Base-by-base conservation (phyloP, 2,113 vertebrate genomes). In the Cyprinus carpio region DNA sequence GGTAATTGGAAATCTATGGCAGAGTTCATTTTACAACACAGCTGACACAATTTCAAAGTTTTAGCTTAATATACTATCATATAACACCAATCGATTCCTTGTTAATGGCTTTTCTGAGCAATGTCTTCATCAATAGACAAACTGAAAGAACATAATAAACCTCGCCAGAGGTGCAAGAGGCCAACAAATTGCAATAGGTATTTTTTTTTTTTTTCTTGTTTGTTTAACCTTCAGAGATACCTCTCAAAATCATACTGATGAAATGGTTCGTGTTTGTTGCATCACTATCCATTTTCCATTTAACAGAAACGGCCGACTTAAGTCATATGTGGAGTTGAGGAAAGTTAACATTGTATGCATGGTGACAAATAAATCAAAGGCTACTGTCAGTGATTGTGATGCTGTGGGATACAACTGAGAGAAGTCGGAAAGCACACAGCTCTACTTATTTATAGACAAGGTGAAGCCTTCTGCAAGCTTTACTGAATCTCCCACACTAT, bases 1-100 rank as follows among this genome's bases (percentile, higher is more conserved):
- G 92, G 92, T 95, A 94, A 94, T 94, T 93, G 92, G 91, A 94
- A 95, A 93, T 94, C 94, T 92, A 93, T 94, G 92, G 89, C 86
- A 84, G 92, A 89, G 92, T 94, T 94, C 91, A 93, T 94, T 94
- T 91, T 90, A 87, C 90, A 92, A 91, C 89, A 75, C 85, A 87
- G 64, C 85, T 92, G 92, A 93, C 93, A 93, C 89, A 90, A 64
- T 1, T 90, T 4, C 49, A 81, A 93, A 89, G 91, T 91, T 90
- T 85, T n/a, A 27, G 80, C 29, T 90, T 92, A 93, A 92, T 93
- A 88, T 92, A 91, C 92, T 92, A 92, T 90, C 90, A 90, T 88
- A 40, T 27, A 51, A 87, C 62, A 65, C 84, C 84, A 92, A 93
- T 92, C 90, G 89, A 92, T 93, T 91, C 56, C 85, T 23, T 67